A percentile compares a stretch with the other conserved stretches of the same genome.
Evolutionary conservation across 2,888 invertebrate species (phyloP).

Genomic region (Sinodicranocentrus sp.): DNA sequence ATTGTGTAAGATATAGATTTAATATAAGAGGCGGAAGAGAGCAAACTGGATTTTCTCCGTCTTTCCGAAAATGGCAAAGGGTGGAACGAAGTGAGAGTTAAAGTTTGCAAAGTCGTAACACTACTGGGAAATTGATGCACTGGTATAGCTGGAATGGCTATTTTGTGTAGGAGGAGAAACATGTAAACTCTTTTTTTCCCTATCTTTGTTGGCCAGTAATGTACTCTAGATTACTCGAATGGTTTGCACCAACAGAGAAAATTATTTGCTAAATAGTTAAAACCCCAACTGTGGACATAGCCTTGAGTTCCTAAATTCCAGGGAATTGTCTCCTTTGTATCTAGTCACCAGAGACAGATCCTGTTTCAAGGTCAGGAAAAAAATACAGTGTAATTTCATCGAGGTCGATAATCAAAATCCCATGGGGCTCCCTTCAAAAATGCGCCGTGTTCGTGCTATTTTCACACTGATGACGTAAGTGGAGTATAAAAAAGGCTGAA

Average conservation of each 20-base stretch:
- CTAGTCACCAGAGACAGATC: not conserved
- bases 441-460: no score
- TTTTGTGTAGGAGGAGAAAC: no score
- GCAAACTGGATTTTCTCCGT: not conserved
- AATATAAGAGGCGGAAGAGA: not conserved
- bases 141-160: not conserved
- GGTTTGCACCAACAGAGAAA: no score
- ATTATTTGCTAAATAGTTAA: no score
- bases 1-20: no score
- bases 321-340: no score
- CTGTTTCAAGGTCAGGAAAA: slow-evolving; percentile 1
- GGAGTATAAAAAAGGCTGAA: no score
- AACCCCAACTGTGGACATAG: no score
- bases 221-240: no score
- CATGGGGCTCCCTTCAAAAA: not conserved
- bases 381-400: not conserved
- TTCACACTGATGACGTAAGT: slow-evolving; percentile 7
- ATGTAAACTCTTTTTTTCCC: not conserved
- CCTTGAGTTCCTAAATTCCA: no score
- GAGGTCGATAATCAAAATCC: slow-evolving; percentile 15
- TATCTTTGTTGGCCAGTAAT: no score
- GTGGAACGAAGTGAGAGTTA: not conserved
- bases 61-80: slow-evolving; percentile 3
- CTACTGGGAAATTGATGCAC: slow-evolving; percentile 2
- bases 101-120: not conserved